phyloP scores from a whole-genome alignment of 2,113 vertebrate species.

The Pavo muticus region DNA sequence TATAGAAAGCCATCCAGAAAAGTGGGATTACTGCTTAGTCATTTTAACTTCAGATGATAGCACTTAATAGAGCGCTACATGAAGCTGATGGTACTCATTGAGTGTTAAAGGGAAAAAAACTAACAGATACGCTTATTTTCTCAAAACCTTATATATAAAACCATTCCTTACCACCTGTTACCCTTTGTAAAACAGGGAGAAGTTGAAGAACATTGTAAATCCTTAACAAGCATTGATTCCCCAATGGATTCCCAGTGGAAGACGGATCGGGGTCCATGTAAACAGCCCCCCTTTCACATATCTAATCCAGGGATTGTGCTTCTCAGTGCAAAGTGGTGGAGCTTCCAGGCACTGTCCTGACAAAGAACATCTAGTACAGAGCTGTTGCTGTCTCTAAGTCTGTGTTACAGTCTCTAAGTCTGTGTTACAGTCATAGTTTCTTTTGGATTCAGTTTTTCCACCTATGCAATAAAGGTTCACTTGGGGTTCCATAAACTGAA shows the following conservation, averaged over 20 bases:
- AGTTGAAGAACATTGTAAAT: background rate
- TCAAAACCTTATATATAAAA: background rate
- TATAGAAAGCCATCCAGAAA: background rate
- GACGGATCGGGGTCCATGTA: background rate
- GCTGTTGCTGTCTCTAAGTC: background rate
- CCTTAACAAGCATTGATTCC: background rate
- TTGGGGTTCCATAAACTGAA: background rate
- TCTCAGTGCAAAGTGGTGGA: background rate
- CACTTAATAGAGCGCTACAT: background rate
- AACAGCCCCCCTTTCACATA: background rate
- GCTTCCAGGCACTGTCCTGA: background rate
- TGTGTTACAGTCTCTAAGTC: background rate
- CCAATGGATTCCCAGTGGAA: background rate
- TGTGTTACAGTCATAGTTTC: background rate
- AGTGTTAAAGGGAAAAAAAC: background rate
- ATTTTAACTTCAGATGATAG: background rate
- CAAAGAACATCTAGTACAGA: background rate
- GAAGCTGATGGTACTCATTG: background rate
- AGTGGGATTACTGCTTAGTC: background rate
- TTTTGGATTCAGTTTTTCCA: background rate
- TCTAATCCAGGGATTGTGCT: background rate
- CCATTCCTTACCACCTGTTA: background rate
- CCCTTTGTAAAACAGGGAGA: background rate
- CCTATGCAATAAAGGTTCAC: background rate
- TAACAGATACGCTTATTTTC: background rate